A percentile compares a stretch with the other conserved stretches of the same genome.
These are phyloP conservation scores for Drosophila rellima DNA, from an alignment of 2,888 invertebrate genomes.

Conservation along the genomic window DNA sequence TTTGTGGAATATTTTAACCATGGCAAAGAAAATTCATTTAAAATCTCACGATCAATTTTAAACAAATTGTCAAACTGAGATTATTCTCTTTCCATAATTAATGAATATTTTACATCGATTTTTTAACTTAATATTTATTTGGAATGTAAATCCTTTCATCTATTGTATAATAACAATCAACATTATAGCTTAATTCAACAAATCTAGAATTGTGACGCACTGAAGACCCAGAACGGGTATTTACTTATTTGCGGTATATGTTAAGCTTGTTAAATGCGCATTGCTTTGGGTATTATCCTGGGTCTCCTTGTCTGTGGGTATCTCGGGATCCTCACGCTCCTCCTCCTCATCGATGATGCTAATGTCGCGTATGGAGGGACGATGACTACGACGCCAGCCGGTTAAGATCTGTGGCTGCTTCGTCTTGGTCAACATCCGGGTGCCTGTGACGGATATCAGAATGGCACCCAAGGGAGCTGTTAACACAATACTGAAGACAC, in stretches of 20 bases:
- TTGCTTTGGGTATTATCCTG: too few relatives aligned
- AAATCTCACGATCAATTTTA: too few relatives aligned
- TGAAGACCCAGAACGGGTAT: not conserved
- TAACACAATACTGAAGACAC: slow-evolving; percentile 93
- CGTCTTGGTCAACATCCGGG: slow-evolving; percentile 92
- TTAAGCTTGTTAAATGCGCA: too few relatives aligned
- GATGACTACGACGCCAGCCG: slow-evolving; percentile 93
- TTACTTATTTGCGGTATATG: slow-evolving; percentile 70
- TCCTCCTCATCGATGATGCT: slow-evolving; percentile 95
- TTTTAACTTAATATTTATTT: slow-evolving; percentile 50
- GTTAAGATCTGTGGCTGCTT: slow-evolving; percentile 88
- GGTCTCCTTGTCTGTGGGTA: slow-evolving; percentile 82
- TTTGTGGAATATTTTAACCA: too few relatives aligned
- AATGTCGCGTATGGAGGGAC: slow-evolving; percentile 94
- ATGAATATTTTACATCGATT: too few relatives aligned
- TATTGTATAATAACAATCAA: slow-evolving; percentile 47
- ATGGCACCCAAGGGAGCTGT: slow-evolving; percentile 95
- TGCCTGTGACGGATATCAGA: slow-evolving; percentile 92
- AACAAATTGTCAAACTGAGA: too few relatives aligned
- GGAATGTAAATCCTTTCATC: slow-evolving; percentile 34
- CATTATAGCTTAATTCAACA: slow-evolving; percentile 41
- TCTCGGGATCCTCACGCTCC: slow-evolving; percentile 87
- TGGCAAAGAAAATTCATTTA: too few relatives aligned
- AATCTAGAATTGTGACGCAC: slow-evolving; percentile 26
- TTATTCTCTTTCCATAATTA: too few relatives aligned